Evolutionary conservation across 2,797 vertebrate species (phyloP), one percentile per base, ranked within the genome.

Genomic region (Alfaro cultratus): DNA sequence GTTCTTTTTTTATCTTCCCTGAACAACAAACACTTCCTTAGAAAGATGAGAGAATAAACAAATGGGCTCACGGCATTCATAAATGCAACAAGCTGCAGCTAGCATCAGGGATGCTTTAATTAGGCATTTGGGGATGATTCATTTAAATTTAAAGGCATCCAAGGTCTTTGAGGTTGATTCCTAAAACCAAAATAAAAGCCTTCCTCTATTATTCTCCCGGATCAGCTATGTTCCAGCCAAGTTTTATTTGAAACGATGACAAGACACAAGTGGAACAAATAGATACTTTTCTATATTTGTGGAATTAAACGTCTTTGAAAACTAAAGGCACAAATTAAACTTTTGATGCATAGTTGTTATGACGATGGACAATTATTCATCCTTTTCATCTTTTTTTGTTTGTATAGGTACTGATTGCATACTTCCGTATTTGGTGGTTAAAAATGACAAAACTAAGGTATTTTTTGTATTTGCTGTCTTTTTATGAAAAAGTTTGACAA

Each of bases 1-100:
- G 90, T 85, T 71, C 26, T 70, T 43, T 8, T 91, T 93, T 92
- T 89, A 94, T 94, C 90, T 76, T 88, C 86, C 85, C 85, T 73
- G 67, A 91, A 85, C 39, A 67, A 77, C 81, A 46, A 82, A 83
- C 86, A 87, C 91, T 68, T 94, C 80, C 71, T 92, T 91, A 92
- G 81, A 88, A 81, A 76, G 81, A 80, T 51, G 72, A 34, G 72
- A 62, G 89, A 60, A 86, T 79, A 90, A 85, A 89, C 85, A 94
- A 92, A 94, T 89, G 80, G 90, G 83, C 80, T 85, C 87, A 80
- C 71, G 75, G 82, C 81, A 88, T 90, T 91, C 80, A 90, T 87
- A 83, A 92, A 91, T 43, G 76, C 74, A 88, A 85, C 78, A 85
- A 76, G 86, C 83, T 83, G 49, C 78, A 73, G 81, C 67, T 75